These are phyloP conservation scores for Ips nitidus DNA, from an alignment of 1,140 invertebrate genomes.

Conservation along the genomic window DNA sequence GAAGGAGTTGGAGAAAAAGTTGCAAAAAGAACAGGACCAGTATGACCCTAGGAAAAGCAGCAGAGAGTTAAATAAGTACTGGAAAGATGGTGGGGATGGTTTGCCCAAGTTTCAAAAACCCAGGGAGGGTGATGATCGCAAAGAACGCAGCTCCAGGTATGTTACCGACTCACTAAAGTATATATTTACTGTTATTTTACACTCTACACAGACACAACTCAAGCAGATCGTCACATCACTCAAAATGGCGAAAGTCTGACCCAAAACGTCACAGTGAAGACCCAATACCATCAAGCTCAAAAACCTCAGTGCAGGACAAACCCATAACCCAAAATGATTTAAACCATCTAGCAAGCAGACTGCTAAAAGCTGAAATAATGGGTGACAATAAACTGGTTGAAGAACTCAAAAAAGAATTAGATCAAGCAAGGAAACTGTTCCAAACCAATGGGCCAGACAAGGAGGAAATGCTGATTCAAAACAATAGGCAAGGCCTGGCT, in stretches of 20 bases:
- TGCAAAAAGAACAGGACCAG: slow-evolving; percentile 54
- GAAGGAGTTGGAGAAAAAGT: slow-evolving; percentile 40
- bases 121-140: slow-evolving; percentile 43
- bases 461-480: slow-evolving; percentile 69
- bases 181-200: no score
- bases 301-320: no score
- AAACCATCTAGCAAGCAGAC: slow-evolving; percentile 84
- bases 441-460: slow-evolving; percentile 49
- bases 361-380: slow-evolving; percentile 89
- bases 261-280: no score
- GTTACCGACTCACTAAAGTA: no score
- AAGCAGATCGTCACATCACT: no score
- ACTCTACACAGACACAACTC: no score
- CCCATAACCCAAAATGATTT: slow-evolving; percentile 71
- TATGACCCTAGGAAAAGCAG: slow-evolving; percentile 72
- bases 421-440: slow-evolving; percentile 63
- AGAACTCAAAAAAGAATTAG: slow-evolving; percentile 74
- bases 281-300: no score
- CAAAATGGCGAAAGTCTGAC: no score
- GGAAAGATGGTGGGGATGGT: slow-evolving; percentile 85
- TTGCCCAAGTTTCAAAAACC: slow-evolving; percentile 67
- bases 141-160: background rate
- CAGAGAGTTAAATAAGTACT: slow-evolving; percentile 89
- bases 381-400: slow-evolving; percentile 70
- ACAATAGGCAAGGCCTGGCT: slow-evolving; percentile 66